phyloP scores from a whole-genome alignment of 2,797 vertebrate species.

The Microhierax caerulescens region DNA sequence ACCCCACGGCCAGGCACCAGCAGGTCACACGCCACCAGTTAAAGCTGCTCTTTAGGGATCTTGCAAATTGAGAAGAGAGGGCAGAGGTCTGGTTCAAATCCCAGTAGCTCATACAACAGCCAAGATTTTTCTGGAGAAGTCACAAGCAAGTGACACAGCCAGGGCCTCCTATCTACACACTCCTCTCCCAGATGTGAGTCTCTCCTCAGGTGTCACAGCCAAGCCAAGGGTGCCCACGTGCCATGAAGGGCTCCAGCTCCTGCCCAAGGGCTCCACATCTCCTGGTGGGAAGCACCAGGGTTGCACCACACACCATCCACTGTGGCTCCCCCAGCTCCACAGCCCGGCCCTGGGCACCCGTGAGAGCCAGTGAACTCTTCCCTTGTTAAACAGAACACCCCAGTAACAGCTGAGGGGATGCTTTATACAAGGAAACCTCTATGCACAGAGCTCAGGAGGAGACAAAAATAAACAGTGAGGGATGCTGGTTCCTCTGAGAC shows the following conservation, averaged over 20 bases:
- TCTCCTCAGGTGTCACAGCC: neutral
- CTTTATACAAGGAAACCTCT: neutral
- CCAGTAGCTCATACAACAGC: neutral
- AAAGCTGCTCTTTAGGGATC: neutral
- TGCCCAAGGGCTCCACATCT: neutral
- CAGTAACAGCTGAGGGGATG: neutral
- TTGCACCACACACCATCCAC: neutral
- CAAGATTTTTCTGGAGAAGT: neutral
- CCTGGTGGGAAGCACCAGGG: neutral
- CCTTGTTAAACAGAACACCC: neutral
- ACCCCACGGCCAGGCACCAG: neutral
- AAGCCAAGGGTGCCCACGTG: neutral
- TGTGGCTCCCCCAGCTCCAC: rapidly evolving
- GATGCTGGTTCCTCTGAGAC: neutral
- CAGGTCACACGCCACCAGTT: neutral
- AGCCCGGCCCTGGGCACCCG: rapidly evolving
- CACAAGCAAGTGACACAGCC: rapidly evolving
- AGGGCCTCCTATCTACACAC: rapidly evolving
- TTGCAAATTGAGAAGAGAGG: neutral
- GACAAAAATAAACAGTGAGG: slow-evolving; percentile 38
- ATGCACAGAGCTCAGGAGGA: neutral
- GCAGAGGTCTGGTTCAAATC: neutral
- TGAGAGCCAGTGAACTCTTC: neutral
- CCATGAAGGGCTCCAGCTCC: neutral
- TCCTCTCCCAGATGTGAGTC: neutral